Evolutionary conservation across 2,888 invertebrate genomes (phyloP), one percentile per base, ranked within the genome.

Genomic region (Yponomeuta plumbellus): DNA sequence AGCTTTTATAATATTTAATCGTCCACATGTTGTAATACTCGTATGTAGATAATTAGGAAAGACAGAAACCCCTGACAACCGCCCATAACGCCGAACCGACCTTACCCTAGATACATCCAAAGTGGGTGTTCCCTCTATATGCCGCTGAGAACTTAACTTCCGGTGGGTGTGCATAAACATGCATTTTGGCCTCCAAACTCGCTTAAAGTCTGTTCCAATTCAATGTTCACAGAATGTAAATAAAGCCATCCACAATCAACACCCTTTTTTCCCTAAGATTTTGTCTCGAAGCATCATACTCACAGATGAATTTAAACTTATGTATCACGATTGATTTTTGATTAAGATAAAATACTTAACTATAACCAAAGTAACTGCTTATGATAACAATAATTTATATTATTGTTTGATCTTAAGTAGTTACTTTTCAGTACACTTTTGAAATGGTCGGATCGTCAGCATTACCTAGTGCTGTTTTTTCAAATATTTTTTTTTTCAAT

Each of bases 111-210:
- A 44, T 63, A 21, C 44, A 52, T 13, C 23, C 61, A 20, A 22
- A 40, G 63, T 63, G 63, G 63, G 63, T 63, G 63, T 63, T 20
- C 40, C 13, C 40, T 44, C 20, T 44, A 44, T 17, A 44, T 52
- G 17, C 13, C 26, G 61, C 61, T 10, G 4, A 61, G 22, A 61
- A 22, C 21, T 59, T 59, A 22, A 11, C 26, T 86, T 85, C 83
- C 83, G 83, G 84, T 86, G 81, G 85, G 85, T 80, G 84, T 83
- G 72, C 79, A 52, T 52, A 52, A 52, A 52, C 44, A 81, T 78
- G 75, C 71, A 75, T 67, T 74, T 72, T 73, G 72, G 69, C 70
- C 67, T 73, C 21, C 63, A 52, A 52, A 52, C 4, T 52, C 17
- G 17, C 44, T 52, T 13, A 52, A 13, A 52, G 44, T 52, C 44